Evolutionary conservation across 2,113 vertebrate genomes (phyloP).

Genomic region (Hypanus sabinus): DNA sequence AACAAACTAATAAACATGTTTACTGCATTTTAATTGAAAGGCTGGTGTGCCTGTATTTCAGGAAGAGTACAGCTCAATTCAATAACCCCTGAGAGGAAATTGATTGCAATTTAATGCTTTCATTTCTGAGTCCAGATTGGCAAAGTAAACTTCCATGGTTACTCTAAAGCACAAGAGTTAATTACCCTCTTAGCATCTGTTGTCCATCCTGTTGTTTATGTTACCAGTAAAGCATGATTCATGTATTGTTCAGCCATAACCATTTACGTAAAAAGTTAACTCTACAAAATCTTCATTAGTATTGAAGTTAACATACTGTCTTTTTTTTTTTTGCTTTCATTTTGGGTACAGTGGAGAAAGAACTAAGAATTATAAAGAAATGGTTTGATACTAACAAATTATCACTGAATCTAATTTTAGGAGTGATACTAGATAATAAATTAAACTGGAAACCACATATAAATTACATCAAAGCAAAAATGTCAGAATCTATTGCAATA

Average conservation of each 20-base stretch:
- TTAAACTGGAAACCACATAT: too few species aligned
- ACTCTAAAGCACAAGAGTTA: background rate
- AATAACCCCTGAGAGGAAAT: constrained; percentile 31
- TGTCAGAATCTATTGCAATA: too few species aligned
- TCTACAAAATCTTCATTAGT: background rate
- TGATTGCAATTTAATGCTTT: constrained; percentile 34
- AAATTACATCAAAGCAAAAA: too few species aligned
- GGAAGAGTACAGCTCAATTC: constrained; percentile 25
- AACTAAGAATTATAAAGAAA: too few species aligned
- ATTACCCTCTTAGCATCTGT: background rate
- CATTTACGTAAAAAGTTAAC: background rate
- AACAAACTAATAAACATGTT: constrained; percentile 37
- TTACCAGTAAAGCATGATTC: background rate
- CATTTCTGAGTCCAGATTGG: background rate
- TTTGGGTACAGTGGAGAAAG: too few species aligned
- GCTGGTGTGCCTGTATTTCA: constrained; percentile 23
- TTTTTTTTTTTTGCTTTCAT: too few species aligned
- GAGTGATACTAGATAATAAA: too few species aligned
- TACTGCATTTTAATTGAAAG: constrained; percentile 36
- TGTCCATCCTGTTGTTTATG: background rate
- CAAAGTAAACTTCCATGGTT: background rate
- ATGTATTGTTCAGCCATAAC: background rate
- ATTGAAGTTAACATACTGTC: background rate
- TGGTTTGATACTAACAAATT: too few species aligned
- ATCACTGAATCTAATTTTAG: too few species aligned